Evolutionary conservation across 2,888 invertebrate genomes (phyloP).

Genomic region (Harpalus rufipes): DNA sequence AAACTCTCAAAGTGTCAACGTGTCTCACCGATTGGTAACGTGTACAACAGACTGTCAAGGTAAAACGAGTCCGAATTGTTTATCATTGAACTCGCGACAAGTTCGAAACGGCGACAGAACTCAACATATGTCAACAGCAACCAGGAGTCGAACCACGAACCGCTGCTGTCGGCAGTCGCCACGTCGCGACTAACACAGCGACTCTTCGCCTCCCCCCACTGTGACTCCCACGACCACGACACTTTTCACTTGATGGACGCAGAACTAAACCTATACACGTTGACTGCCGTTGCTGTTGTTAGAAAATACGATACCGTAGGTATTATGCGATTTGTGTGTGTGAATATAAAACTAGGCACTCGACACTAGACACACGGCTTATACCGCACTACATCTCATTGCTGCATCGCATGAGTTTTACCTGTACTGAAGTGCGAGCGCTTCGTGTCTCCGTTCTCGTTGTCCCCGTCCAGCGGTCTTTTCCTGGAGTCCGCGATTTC

Average conservation of each 20-base stretch:
- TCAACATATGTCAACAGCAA: constrained; percentile 65
- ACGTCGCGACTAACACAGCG: constrained; percentile 53
- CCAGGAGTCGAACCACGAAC: constrained; percentile 60
- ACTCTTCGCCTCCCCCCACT: constrained; percentile 16
- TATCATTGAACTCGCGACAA: constrained; percentile 73
- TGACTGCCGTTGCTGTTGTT: background rate
- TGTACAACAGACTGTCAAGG: constrained; percentile 75
- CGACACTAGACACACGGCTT: background rate
- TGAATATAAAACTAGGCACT: background rate
- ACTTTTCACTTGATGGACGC: constrained; percentile 20
- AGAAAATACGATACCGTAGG: background rate
- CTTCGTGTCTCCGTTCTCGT: constrained; percentile 93
- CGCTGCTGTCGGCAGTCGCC: constrained; percentile 60
- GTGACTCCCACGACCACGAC: constrained; percentile 34
- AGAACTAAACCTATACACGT: background rate
- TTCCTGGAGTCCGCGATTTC: constrained; percentile 94
- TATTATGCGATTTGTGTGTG: background rate
- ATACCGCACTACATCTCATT: background rate
- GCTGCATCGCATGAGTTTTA: constrained; percentile 77
- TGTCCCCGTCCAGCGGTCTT: constrained; percentile 92
- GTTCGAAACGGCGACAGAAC: constrained; percentile 45
- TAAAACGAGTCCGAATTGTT: constrained; percentile 74
- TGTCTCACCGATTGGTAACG: constrained; percentile 75
- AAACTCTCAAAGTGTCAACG: constrained; percentile 64
- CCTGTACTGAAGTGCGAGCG: constrained; percentile 95